Evolutionary conservation across 1,140 invertebrate species (phyloP), one percentile per base, ranked within the genome.

Genomic region (Globodera ellingtonae): DNA sequence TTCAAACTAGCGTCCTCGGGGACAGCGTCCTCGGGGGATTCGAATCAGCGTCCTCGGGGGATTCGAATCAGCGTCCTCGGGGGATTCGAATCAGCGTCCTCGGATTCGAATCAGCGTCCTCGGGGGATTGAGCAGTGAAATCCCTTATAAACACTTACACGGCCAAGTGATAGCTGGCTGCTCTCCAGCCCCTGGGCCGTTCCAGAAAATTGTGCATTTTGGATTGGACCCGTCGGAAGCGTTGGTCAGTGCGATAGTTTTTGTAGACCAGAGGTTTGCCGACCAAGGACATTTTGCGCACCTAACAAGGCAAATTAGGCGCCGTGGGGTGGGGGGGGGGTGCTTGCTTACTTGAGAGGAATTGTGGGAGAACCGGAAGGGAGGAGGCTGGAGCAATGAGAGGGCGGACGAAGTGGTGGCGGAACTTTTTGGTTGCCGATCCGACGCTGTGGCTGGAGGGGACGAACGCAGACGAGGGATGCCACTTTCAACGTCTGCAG

Each of bases 161-260:
- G 13, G 81, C 82, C 35, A 82, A 84, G 59, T 82, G 81, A 72
- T 82, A 82, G 59, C 82, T 82, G 52, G 82, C 81, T 6, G 81
- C 81, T 47, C 70, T 83, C 81, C 82, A 84, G 3, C 81, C 81
- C 46, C 81, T 24, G 48, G 81, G 81, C 65, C 81, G 24, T 72
- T 82, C 81, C 7, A 82, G 52, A 65, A 82, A 82, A 50, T 82
- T 82, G 82, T 82, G 81, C 73, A 82, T 82, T 75, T 82, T 78
- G 7, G 65, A 82, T 48, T 82, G 81, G 7, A 78, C 59, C 4
- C 82, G 73, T 7, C 81, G 84, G 56, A 82, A 82, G 18, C 81
- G 72, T 18, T 84, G 82, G 52, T 82, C 81, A 46, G 81, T 84
- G 44, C 82, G 48, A 21, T 82, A 83, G 81, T 82, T 82, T 70